A percentile compares a stretch with the other conserved stretches of the same genome.
Evolutionary conservation across 2,888 invertebrate species (phyloP).

Genomic region (Antheraea assamensis): DNA sequence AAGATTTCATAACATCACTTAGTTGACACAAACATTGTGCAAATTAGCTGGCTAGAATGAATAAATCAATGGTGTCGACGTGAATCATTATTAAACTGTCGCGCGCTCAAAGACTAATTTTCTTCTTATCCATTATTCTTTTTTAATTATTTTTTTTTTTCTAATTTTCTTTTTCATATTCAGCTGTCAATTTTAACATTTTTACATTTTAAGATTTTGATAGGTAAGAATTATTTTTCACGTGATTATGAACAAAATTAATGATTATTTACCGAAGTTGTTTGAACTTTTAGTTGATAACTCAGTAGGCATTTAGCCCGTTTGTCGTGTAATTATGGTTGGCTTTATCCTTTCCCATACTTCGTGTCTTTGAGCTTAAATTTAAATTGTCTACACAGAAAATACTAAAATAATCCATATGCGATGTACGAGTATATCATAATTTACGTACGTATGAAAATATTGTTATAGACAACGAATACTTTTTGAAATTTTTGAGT

Average conservation of each 20-base stretch:
- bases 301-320: neutral
- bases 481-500: too few species aligned
- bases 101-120: neutral
- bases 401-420: neutral
- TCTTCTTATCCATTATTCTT: too few species aligned
- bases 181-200: conserved; percentile 37
- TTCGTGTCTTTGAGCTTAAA: too few species aligned
- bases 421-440: neutral
- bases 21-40: conserved; percentile 61
- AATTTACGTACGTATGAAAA: too few species aligned
- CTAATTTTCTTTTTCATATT: neutral
- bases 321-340: neutral
- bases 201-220: too few species aligned
- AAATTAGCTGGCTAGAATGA: conserved; percentile 57
- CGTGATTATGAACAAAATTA: neutral
- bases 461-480: too few species aligned
- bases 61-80: conserved; percentile 54
- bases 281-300: neutral
- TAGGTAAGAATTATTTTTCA: conserved; percentile 19
- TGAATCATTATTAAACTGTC: conserved; percentile 12
- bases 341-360: neutral
- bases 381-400: too few species aligned
- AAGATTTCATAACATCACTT: conserved; percentile 56
- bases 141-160: too few species aligned
- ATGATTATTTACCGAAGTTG: neutral